Percentiles rank a stretch among this genome's conserved stretches.
phyloP scores from a whole-genome alignment of 2,797 vertebrate species.

The Notamacropus eugenii region DNA sequence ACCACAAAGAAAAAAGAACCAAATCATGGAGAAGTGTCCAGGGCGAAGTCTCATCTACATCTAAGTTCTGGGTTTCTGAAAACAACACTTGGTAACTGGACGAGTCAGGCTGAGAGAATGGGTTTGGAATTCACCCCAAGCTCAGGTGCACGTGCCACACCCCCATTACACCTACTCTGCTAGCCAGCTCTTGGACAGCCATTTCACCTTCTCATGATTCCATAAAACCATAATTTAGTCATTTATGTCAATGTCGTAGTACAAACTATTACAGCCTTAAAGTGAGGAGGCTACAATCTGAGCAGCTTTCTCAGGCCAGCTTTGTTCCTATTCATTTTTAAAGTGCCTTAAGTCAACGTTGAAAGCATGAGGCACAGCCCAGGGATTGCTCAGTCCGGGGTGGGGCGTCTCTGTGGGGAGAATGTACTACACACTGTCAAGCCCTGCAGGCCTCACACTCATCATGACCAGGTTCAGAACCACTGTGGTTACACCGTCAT shows the following conservation, averaged over 20 bases:
- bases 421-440: not conserved
- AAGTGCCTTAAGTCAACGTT: not conserved
- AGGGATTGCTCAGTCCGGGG: not conserved
- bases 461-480: not conserved
- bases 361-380: not conserved
- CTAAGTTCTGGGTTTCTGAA: conserved; percentile 10
- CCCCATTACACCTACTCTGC: not conserved
- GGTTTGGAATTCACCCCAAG: not conserved
- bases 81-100: not conserved
- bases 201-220: not conserved
- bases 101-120: not conserved
- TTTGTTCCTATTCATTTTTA: not conserved
- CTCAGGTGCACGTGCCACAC: fast-evolving
- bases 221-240: not conserved
- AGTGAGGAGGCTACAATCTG: not conserved
- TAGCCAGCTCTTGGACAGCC: not conserved
- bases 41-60: not conserved
- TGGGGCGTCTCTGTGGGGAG: not conserved
- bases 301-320: not conserved
- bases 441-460: not conserved
- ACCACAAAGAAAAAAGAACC: not conserved
- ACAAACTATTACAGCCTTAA: not conserved
- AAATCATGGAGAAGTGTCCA: not conserved
- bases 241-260: not conserved
- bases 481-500: not conserved